Base-by-base conservation (phyloP, 2,888 invertebrate genomes). In the Diloba caeruleocephala region DNA sequence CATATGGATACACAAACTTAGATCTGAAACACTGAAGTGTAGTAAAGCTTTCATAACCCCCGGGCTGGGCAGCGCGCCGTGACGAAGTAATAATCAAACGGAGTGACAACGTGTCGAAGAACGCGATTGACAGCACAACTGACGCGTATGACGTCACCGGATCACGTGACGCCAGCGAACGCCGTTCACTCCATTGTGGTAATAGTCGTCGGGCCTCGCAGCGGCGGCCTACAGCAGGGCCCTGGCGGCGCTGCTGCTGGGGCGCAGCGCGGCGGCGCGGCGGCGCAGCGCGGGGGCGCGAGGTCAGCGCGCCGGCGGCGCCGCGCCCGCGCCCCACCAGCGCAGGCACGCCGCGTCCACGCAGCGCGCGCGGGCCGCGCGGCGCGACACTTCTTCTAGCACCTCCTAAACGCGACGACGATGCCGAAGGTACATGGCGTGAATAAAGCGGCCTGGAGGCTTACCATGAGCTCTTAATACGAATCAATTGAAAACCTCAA, bases 321-420 rank as follows among this genome's bases (percentile, higher is more conserved):
- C 77, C 69, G 79, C 73, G 46, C 60, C 69, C 15, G 64, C 67
- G 21, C 78, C 78, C 85, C 95, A 96, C 99, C 99, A 99, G 81
- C 97, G 96, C 85, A 99, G 94, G 92, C 96, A 97, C 74, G 95
- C 93, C 44, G 96, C 95, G 92, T 99, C 98, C 79, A 99, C 98
- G 93, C 96, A 96, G 83, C 98, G 97, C 78, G 97, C 96, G 78
- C 97, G 96, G 32, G 96, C 96, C 28, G 97, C 96, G 45, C 98
- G 96, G 45, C 98, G 97, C 50, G 97, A 95, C 86, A 97, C 98
- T 80, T 98, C 98, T 81, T 99, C 98, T 70, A 99, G 95, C 53
- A 99, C 97, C 88, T 99, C 99, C 96, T 98, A 94, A 12, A 76
- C n/a, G n/a, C n/a, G n/a, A n/a, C n/a, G n/a, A n/a, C n/a, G n/a